Conservation (phyloP, 1,140 invertebrate species). For the Stratiolaelaps scimitus region DNA sequence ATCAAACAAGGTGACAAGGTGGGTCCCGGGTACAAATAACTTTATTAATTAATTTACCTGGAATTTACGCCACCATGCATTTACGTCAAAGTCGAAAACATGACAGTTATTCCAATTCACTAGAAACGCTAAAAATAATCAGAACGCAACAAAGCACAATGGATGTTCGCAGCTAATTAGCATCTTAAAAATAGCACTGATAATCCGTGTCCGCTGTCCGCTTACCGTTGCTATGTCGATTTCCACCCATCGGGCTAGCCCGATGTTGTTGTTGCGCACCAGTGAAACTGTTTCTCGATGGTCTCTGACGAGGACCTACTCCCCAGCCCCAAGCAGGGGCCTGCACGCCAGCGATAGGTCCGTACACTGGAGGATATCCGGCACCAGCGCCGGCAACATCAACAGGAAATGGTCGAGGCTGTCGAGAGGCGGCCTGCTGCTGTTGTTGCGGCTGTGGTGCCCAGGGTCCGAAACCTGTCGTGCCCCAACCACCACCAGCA, state of each 20-base stretch:
- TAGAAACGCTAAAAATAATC: not conserved
- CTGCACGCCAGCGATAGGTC: not conserved
- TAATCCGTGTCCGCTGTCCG: too few relatives aligned
- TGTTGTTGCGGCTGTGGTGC: not conserved
- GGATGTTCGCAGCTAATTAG: not conserved
- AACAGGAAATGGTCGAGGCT: not conserved
- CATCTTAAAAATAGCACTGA: not conserved
- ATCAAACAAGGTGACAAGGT: too few relatives aligned
- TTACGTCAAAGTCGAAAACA: too few relatives aligned
- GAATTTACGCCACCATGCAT: too few relatives aligned
- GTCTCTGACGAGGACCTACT: slow-evolving; percentile 8
- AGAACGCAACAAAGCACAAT: not conserved
- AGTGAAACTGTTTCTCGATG: not conserved
- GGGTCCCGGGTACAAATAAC: too few relatives aligned
- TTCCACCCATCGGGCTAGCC: not conserved
- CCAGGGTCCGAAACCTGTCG: too few relatives aligned
- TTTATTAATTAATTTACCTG: too few relatives aligned
- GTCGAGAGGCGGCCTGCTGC: not conserved
- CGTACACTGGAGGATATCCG: not conserved
- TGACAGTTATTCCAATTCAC: too few relatives aligned
- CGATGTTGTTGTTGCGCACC: not conserved
- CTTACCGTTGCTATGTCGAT: not conserved
- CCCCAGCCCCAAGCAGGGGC: slow-evolving; percentile 20
- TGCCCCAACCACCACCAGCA: not conserved
- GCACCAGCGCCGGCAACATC: not conserved